Evolutionary conservation across 2,797 vertebrate species (phyloP).

Genomic region (Channallabes apus): DNA sequence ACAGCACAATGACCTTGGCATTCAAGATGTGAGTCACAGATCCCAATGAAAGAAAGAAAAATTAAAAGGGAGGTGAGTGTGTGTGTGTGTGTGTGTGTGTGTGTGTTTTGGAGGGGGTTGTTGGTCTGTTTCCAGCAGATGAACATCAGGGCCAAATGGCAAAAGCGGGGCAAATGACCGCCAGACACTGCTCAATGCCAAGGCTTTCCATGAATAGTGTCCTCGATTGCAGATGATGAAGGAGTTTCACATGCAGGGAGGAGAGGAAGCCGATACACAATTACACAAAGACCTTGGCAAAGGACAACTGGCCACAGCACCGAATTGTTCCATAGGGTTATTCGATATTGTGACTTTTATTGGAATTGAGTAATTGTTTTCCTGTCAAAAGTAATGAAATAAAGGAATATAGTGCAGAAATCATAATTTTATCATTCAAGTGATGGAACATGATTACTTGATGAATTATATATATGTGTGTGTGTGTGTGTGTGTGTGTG

Average conservation of each 20-base stretch:
- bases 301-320: not conserved
- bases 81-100: no score
- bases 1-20: conserved; percentile 39
- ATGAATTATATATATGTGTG: not conserved
- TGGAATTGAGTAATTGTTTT: conserved; percentile 5
- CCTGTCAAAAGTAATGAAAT: not conserved
- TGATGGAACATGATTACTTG: not conserved
- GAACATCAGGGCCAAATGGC: conserved; percentile 26
- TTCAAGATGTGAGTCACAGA: conserved; percentile 41
- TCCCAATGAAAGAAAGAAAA: conserved; percentile 20
- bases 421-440: not conserved
- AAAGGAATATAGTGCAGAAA: not conserved
- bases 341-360: conserved; percentile 10
- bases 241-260: conserved; percentile 25
- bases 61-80: not conserved
- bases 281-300: not conserved
- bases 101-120: not conserved
- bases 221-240: conserved; percentile 35
- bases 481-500: not conserved
- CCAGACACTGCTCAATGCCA: conserved; percentile 30
- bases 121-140: conserved; percentile 33
- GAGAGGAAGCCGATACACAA: not conserved
- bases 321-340: not conserved
- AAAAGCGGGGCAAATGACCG: conserved; percentile 14
- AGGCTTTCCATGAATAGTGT: conserved; percentile 19